Evolutionary conservation across 2,113 vertebrate species (phyloP).

Genomic region (Dicaeum eximium): DNA sequence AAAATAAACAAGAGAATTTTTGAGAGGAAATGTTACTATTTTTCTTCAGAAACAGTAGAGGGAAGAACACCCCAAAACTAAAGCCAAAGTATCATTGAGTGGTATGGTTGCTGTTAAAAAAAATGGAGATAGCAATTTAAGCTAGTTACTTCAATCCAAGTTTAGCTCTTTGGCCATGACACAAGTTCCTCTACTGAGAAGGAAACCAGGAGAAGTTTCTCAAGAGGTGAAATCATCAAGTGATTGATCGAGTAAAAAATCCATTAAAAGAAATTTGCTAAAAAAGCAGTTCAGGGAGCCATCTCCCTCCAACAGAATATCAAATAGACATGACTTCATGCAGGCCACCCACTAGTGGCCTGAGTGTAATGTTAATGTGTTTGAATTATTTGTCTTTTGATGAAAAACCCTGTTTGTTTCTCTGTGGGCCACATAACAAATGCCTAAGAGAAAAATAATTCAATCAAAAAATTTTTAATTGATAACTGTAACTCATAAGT

Average conservation of each 20-base stretch:
- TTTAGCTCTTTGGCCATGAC: not conserved
- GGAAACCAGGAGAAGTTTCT: not conserved
- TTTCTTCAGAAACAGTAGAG: not conserved
- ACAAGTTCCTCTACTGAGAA: not conserved
- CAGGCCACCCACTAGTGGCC: not conserved
- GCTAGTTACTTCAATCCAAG: not conserved
- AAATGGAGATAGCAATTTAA: not conserved
- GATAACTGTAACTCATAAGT: not conserved
- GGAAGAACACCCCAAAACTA: fast-evolving
- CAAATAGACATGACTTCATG: not conserved
- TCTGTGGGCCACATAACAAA: not conserved
- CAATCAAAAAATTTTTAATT: not conserved
- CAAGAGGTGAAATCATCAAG: not conserved
- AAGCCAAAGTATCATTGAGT: not conserved
- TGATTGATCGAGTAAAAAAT: not conserved
- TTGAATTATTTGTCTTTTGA: not conserved
- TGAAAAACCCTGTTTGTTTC: not conserved
- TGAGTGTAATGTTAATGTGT: not conserved
- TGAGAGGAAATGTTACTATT: not conserved
- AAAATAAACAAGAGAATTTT: not conserved
- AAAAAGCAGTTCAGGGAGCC: not conserved
- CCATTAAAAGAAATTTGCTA: not conserved
- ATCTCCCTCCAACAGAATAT: not conserved
- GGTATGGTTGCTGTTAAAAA: not conserved
- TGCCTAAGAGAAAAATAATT: slow-evolving; percentile 12